These are phyloP conservation scores for Noctuana brunneofusca DNA, from an alignment of 2,888 invertebrate species.

Conservation along the genomic window DNA sequence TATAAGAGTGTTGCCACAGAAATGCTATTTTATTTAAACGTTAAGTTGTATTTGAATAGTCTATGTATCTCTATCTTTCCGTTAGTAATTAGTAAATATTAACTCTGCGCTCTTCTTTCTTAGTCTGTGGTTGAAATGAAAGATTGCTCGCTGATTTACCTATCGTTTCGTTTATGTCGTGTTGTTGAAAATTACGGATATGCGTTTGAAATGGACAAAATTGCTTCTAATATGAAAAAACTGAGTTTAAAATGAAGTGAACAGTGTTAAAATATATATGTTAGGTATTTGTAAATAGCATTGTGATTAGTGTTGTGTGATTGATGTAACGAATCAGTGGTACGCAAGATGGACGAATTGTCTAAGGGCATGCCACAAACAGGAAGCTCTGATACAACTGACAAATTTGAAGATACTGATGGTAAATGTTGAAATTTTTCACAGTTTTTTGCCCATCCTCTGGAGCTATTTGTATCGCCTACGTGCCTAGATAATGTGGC, in stretches of 20 bases:
- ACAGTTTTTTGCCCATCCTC: slow-evolving; percentile 10
- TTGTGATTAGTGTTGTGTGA: slow-evolving; percentile 69
- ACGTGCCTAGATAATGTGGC: background rate
- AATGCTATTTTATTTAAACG: no score
- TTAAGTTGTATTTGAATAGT: no score
- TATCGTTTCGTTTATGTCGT: slow-evolving; percentile 54
- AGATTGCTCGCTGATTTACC: slow-evolving; percentile 9
- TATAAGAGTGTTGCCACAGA: no score
- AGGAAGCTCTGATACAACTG: slow-evolving; percentile 79
- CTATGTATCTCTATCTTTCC: no score
- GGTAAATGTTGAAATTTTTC: slow-evolving; percentile 59
- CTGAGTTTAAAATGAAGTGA: slow-evolving; percentile 58
- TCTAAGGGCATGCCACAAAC: slow-evolving; percentile 82
- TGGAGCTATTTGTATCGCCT: background rate
- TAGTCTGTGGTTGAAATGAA: background rate
- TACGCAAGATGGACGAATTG: slow-evolving; percentile 83
- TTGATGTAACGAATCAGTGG: slow-evolving; percentile 80
- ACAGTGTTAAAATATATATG: slow-evolving; percentile 60
- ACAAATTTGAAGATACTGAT: slow-evolving; percentile 76
- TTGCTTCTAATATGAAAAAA: slow-evolving; percentile 63
- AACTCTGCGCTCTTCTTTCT: no score
- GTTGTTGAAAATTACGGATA: slow-evolving; percentile 59
- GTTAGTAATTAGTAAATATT: no score
- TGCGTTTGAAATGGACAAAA: slow-evolving; percentile 71
- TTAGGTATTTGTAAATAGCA: slow-evolving; percentile 60